A percentile compares a stretch with the other conserved stretches of the same genome.
Evolutionary conservation across 2,113 vertebrate species (phyloP).

Genomic region (Alosa alosa): DNA sequence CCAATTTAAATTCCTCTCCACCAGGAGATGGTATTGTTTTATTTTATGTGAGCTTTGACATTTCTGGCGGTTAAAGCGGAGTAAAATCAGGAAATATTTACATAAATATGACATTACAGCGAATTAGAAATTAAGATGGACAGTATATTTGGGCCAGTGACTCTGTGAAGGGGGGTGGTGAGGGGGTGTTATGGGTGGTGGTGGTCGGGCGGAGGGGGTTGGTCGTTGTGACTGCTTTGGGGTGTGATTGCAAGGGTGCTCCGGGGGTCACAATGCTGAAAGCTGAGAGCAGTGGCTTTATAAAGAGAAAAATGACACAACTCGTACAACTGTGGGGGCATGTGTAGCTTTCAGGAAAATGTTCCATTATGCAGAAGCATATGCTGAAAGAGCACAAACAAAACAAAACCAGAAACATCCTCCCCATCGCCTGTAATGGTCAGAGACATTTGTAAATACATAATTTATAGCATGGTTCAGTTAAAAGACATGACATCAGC

Average conservation of each 20-base stretch:
- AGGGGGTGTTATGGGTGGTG: constrained; percentile 57
- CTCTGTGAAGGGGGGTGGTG: constrained; percentile 56
- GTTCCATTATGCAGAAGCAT: neutral
- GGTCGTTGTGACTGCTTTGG: constrained; percentile 21
- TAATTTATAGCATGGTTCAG: neutral
- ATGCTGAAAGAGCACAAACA: neutral
- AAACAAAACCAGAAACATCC: neutral
- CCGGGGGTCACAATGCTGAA: constrained; percentile 59
- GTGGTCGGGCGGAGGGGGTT: constrained; percentile 29
- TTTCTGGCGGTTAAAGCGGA: constrained; percentile 78
- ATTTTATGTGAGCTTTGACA: constrained; percentile 85
- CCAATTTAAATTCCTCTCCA: constrained; percentile 81
- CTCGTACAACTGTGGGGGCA: neutral
- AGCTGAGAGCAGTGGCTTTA: constrained; percentile 36
- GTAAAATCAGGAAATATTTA: constrained; percentile 78
- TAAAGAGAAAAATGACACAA: neutral
- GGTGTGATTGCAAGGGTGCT: constrained; percentile 8
- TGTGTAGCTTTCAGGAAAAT: too few relatives aligned
- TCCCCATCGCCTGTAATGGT: neutral
- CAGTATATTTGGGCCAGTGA: constrained; percentile 44
- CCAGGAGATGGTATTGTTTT: constrained; percentile 78
- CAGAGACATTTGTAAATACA: neutral
- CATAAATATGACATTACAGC: constrained; percentile 83
- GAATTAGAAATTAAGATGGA: constrained; percentile 79
- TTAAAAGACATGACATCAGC: neutral